phyloP scores from a whole-genome alignment of 2,797 vertebrate genomes.

The Sternarchorhynchus goeldii region DNA sequence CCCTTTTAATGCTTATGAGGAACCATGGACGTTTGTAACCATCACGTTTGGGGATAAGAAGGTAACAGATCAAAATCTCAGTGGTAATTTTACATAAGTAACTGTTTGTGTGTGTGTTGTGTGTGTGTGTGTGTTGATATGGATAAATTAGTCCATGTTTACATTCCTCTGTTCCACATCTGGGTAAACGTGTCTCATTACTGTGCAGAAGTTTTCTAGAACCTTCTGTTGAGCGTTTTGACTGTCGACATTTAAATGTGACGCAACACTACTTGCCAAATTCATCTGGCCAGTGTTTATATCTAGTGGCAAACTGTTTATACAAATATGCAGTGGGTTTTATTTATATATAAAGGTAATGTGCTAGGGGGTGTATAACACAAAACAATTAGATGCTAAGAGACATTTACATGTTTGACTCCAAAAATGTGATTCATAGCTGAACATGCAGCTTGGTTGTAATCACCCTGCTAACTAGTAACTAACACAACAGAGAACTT shows the following conservation, averaged over 20 bases:
- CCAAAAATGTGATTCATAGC: neutral
- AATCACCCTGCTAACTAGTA: neutral
- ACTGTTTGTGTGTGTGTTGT: no score
- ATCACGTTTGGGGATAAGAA: slow-evolving; percentile 13
- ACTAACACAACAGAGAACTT: neutral
- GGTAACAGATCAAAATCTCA: no score
- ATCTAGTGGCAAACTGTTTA: slow-evolving; percentile 22
- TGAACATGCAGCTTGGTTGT: neutral
- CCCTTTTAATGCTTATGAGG: slow-evolving; percentile 6
- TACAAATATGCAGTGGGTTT: slow-evolving; percentile 14
- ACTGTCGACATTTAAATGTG: neutral
- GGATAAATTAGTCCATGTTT: neutral
- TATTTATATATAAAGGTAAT: slow-evolving; percentile 33
- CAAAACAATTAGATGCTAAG: slow-evolving; percentile 41
- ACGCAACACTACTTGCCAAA: no score
- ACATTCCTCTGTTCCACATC: neutral
- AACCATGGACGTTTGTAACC: slow-evolving; percentile 13
- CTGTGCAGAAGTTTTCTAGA: neutral
- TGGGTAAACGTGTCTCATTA: neutral
- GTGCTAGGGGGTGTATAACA: slow-evolving; percentile 16
- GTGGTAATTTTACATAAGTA: no score
- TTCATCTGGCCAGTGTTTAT: neutral
- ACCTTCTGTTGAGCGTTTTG: neutral
- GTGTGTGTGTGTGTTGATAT: neutral
- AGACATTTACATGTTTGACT: neutral